Evolutionary conservation across 2,888 invertebrate species (phyloP).

Genomic region (Drosophila tanythrix): DNA sequence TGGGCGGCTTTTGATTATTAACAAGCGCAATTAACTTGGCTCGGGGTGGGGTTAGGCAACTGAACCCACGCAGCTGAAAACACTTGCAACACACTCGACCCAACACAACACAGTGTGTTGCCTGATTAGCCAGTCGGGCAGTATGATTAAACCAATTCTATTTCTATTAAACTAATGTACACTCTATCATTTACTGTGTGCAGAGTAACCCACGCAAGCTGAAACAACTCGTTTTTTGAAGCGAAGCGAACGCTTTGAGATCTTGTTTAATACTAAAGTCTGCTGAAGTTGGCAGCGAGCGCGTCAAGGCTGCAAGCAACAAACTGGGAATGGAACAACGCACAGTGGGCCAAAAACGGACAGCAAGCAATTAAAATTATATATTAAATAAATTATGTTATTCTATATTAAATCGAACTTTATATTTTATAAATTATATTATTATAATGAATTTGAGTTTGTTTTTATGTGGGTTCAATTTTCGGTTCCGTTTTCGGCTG

Average conservation of each 20-base stretch:
- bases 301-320: conserved; percentile 45
- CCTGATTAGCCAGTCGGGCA: conserved; percentile 27
- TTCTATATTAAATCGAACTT: neutral
- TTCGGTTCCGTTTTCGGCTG: neutral
- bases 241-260: conserved; percentile 66
- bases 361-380: neutral
- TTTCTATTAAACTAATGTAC: conserved; percentile 28
- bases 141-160: conserved; percentile 4
- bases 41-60: conserved; percentile 27
- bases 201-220: conserved; percentile 20
- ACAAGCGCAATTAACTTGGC: conserved; percentile 62
- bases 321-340: conserved; percentile 48
- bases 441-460: neutral
- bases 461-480: neutral
- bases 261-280: conserved; percentile 75
- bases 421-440: neutral
- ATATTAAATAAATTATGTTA: rapidly evolving
- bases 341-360: conserved; percentile 45
- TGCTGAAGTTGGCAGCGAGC: conserved; percentile 52
- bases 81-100: conserved; percentile 39
- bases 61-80: conserved; percentile 54
- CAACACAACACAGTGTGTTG: conserved; percentile 2
- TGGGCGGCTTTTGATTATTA: conserved; percentile 39
- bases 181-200: conserved; percentile 24
- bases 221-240: conserved; percentile 13